Evolutionary conservation across 1,140 invertebrate genomes (phyloP), one percentile per base, ranked within the genome.

Genomic region (Cephus cinctus): DNA sequence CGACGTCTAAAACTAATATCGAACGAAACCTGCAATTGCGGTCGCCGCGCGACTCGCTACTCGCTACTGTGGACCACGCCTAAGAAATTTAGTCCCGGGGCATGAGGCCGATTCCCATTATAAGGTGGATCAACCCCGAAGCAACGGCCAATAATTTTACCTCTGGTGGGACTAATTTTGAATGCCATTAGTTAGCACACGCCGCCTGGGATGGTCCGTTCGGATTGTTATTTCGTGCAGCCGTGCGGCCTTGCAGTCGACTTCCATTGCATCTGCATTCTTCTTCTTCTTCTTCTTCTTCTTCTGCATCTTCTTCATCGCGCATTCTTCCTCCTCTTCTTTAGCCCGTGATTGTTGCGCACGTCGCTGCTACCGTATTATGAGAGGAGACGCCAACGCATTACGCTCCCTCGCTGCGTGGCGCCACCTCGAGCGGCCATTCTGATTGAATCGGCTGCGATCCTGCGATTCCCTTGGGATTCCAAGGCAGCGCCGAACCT

Each of bases 51-150:
- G 66, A 67, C 25, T n/a, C 25, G 25, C 45, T n/a, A n/a, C n/a
- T 60, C 59, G 66, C 69, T 67, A 68, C 69, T 72, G 69, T 59
- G 69, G 69, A n/a, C n/a, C n/a, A n/a, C n/a, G n/a, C n/a, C n/a
- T n/a, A n/a, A n/a, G n/a, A n/a, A n/a, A n/a, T n/a, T n/a, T n/a
- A n/a, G n/a, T 70, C 61, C 57, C 61, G 61, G 57, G 52, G 45
- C 47, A n/a, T n/a, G 36, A 32, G 21, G 27, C 47, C 43, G 15
- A 45, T 54, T 56, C 57, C 62, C 27, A 6, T 12, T 30, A 19
- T 4, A 45, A n/a, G n/a, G n/a, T n/a, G n/a, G n/a, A n/a, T n/a
- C n/a, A n/a, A n/a, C n/a, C n/a, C n/a, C n/a, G n/a, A n/a, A n/a
- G n/a, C n/a, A n/a, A n/a, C n/a, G n/a, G n/a, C 53, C 57, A 69